Conservation (phyloP, 2,888 invertebrate species). For the Microplitis deprimator region DNA sequence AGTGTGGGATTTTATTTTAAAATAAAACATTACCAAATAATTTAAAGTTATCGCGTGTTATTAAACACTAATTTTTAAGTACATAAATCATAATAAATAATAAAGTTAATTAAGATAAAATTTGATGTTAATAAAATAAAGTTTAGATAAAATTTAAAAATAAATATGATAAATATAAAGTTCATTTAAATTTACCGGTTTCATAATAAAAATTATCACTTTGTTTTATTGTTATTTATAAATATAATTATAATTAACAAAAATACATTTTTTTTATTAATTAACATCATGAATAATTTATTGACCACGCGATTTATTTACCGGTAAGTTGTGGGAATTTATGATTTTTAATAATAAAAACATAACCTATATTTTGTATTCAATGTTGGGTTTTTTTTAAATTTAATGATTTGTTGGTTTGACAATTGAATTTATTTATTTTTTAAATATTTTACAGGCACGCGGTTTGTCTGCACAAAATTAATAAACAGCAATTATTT, state of each 20-base stretch:
- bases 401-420: not conserved
- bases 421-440: not conserved
- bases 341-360: not conserved
- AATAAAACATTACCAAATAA: not conserved
- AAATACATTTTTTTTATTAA: not conserved
- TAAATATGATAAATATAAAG: not conserved
- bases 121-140: not conserved
- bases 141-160: constrained; percentile 5
- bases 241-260: not conserved
- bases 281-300: constrained; percentile 31
- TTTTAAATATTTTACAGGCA: constrained; percentile 46
- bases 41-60: not conserved
- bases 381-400: not conserved
- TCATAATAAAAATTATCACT: not conserved
- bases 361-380: constrained; percentile 3
- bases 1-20: not conserved
- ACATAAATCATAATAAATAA: not conserved
- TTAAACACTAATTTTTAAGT: constrained; percentile 1
- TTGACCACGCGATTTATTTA: constrained; percentile 42
- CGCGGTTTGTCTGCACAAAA: constrained; percentile 41
- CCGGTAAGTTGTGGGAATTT: constrained; percentile 35
- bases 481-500: constrained; percentile 48
- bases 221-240: not conserved
- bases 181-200: not conserved
- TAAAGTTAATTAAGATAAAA: not conserved